Conservation (phyloP, 2,113 vertebrate genomes). For the Dissostichus mawsoni region DNA sequence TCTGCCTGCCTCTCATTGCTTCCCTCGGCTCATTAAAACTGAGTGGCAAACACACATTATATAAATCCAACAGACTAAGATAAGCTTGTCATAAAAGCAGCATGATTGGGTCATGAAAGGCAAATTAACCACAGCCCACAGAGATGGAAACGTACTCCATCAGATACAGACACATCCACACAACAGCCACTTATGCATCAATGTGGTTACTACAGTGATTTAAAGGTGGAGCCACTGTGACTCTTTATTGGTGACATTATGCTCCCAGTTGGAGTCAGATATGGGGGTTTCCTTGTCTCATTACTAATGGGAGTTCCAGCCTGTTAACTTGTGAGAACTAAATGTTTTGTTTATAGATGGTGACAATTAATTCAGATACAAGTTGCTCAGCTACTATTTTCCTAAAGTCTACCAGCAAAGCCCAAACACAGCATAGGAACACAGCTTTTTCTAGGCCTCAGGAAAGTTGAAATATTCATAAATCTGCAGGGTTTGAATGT, state of each 20-base stretch:
- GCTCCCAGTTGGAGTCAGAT: neutral
- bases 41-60: neutral
- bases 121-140: neutral
- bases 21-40: neutral
- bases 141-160: neutral
- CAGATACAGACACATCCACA: neutral
- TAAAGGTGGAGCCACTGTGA: neutral
- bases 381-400: neutral
- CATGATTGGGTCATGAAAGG: neutral
- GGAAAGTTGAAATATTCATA: neutral
- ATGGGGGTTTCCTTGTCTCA: neutral
- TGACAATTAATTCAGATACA: neutral
- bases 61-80: neutral
- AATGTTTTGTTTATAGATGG: neutral
- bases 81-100: slow-evolving; percentile 3
- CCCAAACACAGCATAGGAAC: neutral
- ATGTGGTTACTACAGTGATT: neutral
- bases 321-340: neutral
- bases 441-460: no score
- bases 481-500: neutral
- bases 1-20: slow-evolving; percentile 7
- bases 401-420: neutral
- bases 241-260: neutral
- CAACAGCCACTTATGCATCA: neutral
- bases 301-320: neutral